phyloP scores from a whole-genome alignment of 2,797 vertebrate species.

The Helicolenus hilgendorfi region DNA sequence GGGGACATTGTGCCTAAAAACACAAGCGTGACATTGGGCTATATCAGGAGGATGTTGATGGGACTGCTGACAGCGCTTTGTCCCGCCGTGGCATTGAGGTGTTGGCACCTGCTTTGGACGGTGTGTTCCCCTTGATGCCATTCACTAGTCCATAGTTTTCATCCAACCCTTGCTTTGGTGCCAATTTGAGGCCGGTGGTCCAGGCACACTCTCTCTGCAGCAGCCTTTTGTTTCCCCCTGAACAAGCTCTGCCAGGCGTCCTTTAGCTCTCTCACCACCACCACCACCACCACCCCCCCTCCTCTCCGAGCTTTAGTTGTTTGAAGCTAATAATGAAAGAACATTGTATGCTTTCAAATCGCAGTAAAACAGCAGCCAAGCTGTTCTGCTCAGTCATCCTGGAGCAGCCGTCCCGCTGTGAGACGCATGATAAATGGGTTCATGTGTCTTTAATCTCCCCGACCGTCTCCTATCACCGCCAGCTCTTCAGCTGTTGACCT shows the following conservation, averaged over 20 bases:
- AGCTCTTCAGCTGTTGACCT: slow-evolving; percentile 89
- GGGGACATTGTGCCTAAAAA: slow-evolving; percentile 2
- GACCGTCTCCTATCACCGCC: slow-evolving; percentile 23
- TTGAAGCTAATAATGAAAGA: slow-evolving; percentile 42
- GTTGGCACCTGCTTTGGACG: slow-evolving; percentile 61
- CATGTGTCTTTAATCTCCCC: slow-evolving; percentile 50
- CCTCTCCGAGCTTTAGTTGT: not conserved
- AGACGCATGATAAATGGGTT: slow-evolving; percentile 65
- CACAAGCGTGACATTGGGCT: slow-evolving; percentile 51
- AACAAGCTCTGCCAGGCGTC: slow-evolving; percentile 44
- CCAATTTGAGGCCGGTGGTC: slow-evolving; percentile 65
- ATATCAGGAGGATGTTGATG: slow-evolving; percentile 57
- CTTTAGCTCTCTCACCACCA: slow-evolving; percentile 9
- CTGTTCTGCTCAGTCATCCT: slow-evolving; percentile 26
- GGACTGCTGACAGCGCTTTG: slow-evolving; percentile 78
- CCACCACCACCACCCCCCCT: not conserved
- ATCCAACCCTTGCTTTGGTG: slow-evolving; percentile 54
- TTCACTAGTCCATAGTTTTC: slow-evolving; percentile 39
- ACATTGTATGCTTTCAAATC: slow-evolving; percentile 22
- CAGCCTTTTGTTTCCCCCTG: slow-evolving; percentile 64
- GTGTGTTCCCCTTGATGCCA: slow-evolving; percentile 56
- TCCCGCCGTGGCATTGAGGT: slow-evolving; percentile 63
- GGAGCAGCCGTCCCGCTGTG: slow-evolving; percentile 29
- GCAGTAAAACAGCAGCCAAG: not conserved
- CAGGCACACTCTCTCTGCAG: slow-evolving; percentile 57